A percentile compares a stretch with the other conserved stretches of the same genome.
phyloP scores from a whole-genome alignment of 2,888 invertebrate species.

The Kryphioiulus occultus region DNA sequence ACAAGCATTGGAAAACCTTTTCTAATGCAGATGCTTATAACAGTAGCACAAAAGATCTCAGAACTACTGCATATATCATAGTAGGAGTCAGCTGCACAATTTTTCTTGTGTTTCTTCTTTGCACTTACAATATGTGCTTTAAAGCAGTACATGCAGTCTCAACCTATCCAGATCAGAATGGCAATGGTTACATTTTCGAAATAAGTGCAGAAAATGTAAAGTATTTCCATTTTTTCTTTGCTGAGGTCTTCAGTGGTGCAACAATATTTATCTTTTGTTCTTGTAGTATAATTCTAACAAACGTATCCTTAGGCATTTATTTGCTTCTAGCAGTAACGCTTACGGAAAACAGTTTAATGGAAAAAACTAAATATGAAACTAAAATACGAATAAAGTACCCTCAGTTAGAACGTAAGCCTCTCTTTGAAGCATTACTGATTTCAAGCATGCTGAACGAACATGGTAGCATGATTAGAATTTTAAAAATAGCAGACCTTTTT shows the following conservation, averaged over 20 bases:
- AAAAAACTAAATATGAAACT: neutral
- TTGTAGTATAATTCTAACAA: neutral
- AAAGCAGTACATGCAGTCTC: neutral
- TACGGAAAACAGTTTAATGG: neutral
- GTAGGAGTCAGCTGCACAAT: neutral
- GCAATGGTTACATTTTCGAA: neutral
- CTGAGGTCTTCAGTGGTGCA: neutral
- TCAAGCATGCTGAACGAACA: neutral
- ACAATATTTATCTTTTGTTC: neutral
- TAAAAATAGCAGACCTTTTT: neutral
- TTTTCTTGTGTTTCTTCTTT: neutral
- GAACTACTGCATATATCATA: neutral
- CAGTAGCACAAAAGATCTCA: neutral
- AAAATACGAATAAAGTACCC: too few species aligned
- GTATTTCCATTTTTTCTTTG: neutral
- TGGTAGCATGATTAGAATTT: neutral
- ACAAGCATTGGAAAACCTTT: neutral
- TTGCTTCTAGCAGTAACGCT: neutral
- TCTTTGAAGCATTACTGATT: neutral
- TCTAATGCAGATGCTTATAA: neutral
- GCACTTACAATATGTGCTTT: neutral
- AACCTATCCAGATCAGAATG: neutral
- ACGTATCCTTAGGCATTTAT: neutral
- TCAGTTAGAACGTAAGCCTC: too few species aligned
- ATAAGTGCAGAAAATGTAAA: neutral